These are phyloP conservation scores for Phenganax stokvisi DNA, from an alignment of 92 coral and sea anemone species.

Conservation along the genomic window DNA sequence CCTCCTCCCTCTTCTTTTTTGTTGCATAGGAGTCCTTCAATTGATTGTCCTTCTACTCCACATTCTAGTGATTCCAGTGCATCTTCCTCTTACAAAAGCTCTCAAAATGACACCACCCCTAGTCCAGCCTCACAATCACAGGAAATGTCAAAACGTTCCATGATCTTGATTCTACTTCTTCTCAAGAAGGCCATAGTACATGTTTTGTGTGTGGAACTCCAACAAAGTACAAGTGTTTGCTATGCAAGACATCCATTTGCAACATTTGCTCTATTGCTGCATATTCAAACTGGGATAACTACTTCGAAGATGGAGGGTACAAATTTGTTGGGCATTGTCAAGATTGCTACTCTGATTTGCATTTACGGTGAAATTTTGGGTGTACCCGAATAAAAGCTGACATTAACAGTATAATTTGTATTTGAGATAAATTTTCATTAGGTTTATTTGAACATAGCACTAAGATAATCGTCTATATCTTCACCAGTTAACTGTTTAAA, in stretches of 20 bases:
- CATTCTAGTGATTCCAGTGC: not conserved
- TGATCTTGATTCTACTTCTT: not conserved
- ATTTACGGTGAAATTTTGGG: not conserved
- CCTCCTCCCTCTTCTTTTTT: too few relatives aligned
- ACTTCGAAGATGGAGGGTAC: not conserved
- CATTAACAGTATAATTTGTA: not conserved
- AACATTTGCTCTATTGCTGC: not conserved
- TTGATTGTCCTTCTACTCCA: not conserved
- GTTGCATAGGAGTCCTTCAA: too few relatives aligned
- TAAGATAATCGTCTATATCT: too few relatives aligned
- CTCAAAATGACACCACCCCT: not conserved
- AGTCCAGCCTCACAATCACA: not conserved
- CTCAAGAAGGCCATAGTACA: not conserved
- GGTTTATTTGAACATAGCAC: too few relatives aligned
- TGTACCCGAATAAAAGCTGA: not conserved
- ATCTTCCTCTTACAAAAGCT: not conserved
- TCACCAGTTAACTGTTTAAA: too few relatives aligned
- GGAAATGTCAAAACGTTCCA: not conserved
- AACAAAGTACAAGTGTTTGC: constrained; percentile 15
- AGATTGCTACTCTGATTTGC: not conserved
- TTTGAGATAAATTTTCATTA: too few relatives aligned
- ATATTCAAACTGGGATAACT: not conserved
- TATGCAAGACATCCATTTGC: not conserved
- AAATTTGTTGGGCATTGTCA: not conserved
- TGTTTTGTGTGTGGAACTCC: not conserved